Percentiles rank a stretch among this genome's conserved stretches.
Conservation (phyloP, 2,888 invertebrate species). For the Malthinus seriepunctatus region DNA sequence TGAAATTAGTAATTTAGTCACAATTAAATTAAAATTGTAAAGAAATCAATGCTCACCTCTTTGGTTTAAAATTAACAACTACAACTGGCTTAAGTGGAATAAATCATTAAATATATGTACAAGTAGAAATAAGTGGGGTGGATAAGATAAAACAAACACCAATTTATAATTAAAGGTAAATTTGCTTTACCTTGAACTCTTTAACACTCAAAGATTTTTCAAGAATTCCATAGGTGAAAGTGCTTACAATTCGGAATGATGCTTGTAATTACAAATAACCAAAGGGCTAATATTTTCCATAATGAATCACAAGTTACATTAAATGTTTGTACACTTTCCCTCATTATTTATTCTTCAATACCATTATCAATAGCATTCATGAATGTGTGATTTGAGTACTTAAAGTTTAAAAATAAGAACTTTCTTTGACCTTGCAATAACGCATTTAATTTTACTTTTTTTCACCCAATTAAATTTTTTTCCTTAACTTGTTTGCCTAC, state of each 20-base stretch:
- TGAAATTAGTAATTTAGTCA: neutral
- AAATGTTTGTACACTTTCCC: neutral
- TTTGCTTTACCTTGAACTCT: conserved; percentile 42
- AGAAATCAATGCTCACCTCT: neutral
- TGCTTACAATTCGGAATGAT: neutral
- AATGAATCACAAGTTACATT: neutral
- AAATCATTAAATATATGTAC: too few relatives aligned
- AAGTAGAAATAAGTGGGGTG: conserved; percentile 31
- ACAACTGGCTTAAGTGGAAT: too few relatives aligned
- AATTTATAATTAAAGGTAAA: conserved; percentile 32
- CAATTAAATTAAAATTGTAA: neutral
- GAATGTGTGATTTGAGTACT: too few relatives aligned
- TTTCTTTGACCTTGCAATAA: too few relatives aligned
- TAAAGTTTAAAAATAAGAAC: too few relatives aligned
- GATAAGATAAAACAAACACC: conserved; percentile 33
- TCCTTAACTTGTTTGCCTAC: too few relatives aligned
- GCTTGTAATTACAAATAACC: neutral
- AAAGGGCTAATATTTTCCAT: conserved; percentile 2
- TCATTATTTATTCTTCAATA: conserved; percentile 2
- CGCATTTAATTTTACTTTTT: too few relatives aligned
- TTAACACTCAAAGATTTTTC: conserved; percentile 28
- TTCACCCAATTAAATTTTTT: too few relatives aligned
- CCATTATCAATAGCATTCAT: too few relatives aligned
- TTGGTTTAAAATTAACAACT: neutral
- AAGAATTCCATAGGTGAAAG: conserved; percentile 36